phyloP scores from a whole-genome alignment of 2,888 invertebrate species.

The Agapetus fuscipes region DNA sequence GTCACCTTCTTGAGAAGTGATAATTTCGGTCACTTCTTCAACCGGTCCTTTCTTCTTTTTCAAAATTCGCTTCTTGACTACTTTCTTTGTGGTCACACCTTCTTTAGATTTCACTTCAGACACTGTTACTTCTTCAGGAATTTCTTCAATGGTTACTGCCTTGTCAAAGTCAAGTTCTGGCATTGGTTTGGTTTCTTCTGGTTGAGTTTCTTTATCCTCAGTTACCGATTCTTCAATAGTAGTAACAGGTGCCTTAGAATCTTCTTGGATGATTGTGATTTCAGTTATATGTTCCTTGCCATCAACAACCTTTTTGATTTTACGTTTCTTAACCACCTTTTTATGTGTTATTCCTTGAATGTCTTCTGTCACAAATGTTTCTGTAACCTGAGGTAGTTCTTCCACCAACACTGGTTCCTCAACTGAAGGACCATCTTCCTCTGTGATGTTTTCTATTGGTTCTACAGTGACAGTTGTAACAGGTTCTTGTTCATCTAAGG shows the following conservation, averaged over 20 bases:
- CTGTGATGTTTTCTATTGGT: constrained; percentile 12
- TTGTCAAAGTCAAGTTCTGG: constrained; percentile 21
- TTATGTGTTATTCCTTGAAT: constrained; percentile 27
- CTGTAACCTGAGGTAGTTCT: constrained; percentile 30
- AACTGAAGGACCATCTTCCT: constrained; percentile 8
- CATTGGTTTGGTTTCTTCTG: constrained; percentile 21
- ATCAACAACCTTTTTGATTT: constrained; percentile 25
- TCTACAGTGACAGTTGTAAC: not conserved
- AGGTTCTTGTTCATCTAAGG: too few relatives aligned
- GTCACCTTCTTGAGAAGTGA: constrained; percentile 38
- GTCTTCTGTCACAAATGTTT: constrained; percentile 28
- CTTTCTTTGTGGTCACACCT: constrained; percentile 26
- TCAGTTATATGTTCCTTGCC: constrained; percentile 26
- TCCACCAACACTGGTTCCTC: constrained; percentile 22
- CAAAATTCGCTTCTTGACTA: constrained; percentile 30
- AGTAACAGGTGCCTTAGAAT: constrained; percentile 28
- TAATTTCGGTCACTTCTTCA: constrained; percentile 36
- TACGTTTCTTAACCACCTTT: constrained; percentile 27
- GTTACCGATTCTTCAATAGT: constrained; percentile 21
- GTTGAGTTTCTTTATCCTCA: constrained; percentile 9
- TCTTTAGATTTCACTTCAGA: constrained; percentile 28
- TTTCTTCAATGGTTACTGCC: constrained; percentile 25
- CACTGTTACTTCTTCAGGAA: constrained; percentile 26
- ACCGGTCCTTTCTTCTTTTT: constrained; percentile 28
- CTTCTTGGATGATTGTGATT: constrained; percentile 28